Percentiles rank a stretch among this genome's conserved stretches.
Evolutionary conservation across 2,797 vertebrate species (phyloP).

Genomic region (Echiichthys vipera): DNA sequence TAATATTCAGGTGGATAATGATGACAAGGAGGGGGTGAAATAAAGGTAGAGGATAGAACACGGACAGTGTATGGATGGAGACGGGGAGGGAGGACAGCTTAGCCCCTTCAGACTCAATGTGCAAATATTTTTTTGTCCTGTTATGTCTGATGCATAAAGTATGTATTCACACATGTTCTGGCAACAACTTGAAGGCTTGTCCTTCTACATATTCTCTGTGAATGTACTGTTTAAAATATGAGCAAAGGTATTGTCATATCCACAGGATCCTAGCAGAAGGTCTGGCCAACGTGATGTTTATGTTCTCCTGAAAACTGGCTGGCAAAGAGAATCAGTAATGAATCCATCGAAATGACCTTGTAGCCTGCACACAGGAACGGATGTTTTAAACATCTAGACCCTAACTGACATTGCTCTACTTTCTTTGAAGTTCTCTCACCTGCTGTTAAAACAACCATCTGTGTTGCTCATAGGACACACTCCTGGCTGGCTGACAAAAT

Average conservation of each 20-base stretch:
- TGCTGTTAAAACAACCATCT: constrained; percentile 79
- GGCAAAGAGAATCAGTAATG: constrained; percentile 63
- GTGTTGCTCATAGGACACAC: constrained; percentile 59
- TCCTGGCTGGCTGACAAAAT: constrained; percentile 61
- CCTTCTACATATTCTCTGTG: not conserved
- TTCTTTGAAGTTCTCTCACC: constrained; percentile 68
- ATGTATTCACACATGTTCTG: not conserved
- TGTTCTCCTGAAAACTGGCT: constrained; percentile 26
- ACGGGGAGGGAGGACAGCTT: no score
- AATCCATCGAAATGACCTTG: constrained; percentile 63
- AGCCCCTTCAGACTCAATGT: no score
- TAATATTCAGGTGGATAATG: no score
- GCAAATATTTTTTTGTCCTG: no score
- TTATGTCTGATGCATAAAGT: no score
- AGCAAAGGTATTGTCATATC: no score
- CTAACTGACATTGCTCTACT: constrained; percentile 57
- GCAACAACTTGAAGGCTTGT: not conserved
- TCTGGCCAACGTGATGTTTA: not conserved
- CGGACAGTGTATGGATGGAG: no score
- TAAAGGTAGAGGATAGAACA: no score
- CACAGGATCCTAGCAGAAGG: not conserved
- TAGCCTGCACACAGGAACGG: constrained; percentile 52
- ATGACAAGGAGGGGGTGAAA: no score
- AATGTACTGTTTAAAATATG: not conserved
- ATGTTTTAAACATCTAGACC: constrained; percentile 73